Percentiles rank a stretch among this genome's conserved stretches.
Conservation (phyloP, 2,888 invertebrate genomes). For the Trisateles emortualis region DNA sequence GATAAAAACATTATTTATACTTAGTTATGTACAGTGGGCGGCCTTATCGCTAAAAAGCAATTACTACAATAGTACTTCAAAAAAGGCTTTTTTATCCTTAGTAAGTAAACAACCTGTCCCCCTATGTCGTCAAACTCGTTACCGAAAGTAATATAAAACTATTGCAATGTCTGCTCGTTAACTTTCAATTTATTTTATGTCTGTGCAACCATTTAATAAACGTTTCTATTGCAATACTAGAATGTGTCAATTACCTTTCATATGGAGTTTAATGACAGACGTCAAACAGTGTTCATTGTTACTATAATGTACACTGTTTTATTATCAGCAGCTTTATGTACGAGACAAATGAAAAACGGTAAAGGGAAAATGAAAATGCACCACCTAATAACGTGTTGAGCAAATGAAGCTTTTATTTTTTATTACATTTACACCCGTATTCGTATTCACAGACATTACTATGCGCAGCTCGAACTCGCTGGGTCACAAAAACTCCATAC, state of each 20-base stretch:
- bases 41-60: no score
- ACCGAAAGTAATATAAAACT: conserved; percentile 15
- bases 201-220: conserved; percentile 8
- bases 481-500: neutral
- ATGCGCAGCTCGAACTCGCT: neutral
- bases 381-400: neutral
- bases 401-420: neutral
- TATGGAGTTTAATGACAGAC: conserved; percentile 4
- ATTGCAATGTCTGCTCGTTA: conserved; percentile 18
- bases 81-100: neutral
- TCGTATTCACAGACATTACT: neutral
- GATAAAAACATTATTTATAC: no score
- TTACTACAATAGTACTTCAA: no score
- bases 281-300: conserved; percentile 9
- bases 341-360: neutral
- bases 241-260: conserved; percentile 6
- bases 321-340: conserved; percentile 1
- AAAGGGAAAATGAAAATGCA: neutral
- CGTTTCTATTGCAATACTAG: conserved; percentile 2
- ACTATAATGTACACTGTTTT: no score
- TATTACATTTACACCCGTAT: no score
- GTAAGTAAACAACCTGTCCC: neutral
- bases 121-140: conserved; percentile 23
- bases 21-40: no score
- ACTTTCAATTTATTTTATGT: conserved; percentile 25